Conservation (phyloP, 2,797 vertebrate species). For the Pygocentrus nattereri region DNA sequence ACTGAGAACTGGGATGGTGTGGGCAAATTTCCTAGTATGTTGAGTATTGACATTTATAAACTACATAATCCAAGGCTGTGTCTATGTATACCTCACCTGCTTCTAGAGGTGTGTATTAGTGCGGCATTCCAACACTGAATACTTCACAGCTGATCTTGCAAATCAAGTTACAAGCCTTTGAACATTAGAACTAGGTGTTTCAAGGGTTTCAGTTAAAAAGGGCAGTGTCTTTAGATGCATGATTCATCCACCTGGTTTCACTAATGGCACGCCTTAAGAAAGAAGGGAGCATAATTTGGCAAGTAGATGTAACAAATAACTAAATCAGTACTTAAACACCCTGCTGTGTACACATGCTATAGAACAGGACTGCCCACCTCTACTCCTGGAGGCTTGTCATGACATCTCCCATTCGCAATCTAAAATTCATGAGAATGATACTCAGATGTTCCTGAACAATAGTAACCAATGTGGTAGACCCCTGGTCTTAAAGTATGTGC, state of each 20-base stretch:
- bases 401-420: too few species aligned
- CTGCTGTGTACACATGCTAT: not conserved
- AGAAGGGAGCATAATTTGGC: not conserved
- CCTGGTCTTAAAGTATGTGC: not conserved
- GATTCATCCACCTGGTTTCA: not conserved
- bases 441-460: not conserved
- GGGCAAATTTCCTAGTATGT: too few species aligned
- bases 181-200: slow-evolving; percentile 4
- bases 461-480: too few species aligned
- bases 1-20: too few species aligned
- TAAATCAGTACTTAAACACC: not conserved
- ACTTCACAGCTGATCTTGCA: slow-evolving; percentile 24
- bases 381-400: not conserved
- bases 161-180: slow-evolving; percentile 13
- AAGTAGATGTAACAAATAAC: not conserved
- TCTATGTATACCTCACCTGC: not conserved
- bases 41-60: not conserved
- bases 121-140: not conserved
- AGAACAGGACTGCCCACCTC: not conserved
- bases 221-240: not conserved
- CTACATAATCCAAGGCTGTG: not conserved
- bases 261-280: not conserved
- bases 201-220: not conserved
- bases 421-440: not conserved
- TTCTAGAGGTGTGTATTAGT: not conserved